Conservation (phyloP, 2,113 vertebrate species). For the Candoia aspera region DNA sequence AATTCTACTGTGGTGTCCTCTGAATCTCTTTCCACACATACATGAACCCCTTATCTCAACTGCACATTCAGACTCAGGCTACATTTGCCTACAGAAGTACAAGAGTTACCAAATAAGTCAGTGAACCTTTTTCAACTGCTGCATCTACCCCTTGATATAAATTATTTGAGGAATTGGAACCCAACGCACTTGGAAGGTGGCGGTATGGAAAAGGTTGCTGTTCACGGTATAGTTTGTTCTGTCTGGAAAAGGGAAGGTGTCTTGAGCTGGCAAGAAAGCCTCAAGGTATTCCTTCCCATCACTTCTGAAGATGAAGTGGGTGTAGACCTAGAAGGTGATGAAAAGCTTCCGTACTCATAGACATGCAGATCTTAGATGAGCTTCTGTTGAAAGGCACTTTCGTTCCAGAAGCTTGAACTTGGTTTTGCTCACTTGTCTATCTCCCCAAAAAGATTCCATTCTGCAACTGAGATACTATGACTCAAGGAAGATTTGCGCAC, state of each 20-base stretch:
- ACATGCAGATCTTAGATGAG: not conserved
- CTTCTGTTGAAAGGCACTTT: not conserved
- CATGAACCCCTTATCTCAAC: constrained; percentile 20
- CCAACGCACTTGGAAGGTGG: not conserved
- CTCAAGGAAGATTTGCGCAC: not conserved
- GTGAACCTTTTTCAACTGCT: not conserved
- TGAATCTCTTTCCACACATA: not conserved
- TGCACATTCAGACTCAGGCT: not conserved
- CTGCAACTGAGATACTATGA: not conserved
- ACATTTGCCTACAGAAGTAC: not conserved
- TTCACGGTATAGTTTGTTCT: not conserved
- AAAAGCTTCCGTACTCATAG: not conserved
- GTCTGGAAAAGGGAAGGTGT: not conserved
- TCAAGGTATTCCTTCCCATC: not conserved
- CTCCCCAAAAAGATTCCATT: not conserved
- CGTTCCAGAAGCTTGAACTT: not conserved
- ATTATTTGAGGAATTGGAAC: not conserved
- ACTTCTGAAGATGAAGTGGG: not conserved
- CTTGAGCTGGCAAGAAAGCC: not conserved
- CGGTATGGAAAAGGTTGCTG: not conserved
- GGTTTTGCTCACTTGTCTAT: not conserved
- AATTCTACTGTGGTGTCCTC: not conserved
- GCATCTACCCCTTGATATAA: not conserved
- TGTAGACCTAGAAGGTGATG: not conserved
- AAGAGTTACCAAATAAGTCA: not conserved